Base-by-base conservation (phyloP, 2,888 invertebrate species). In the Aphidius colemani region DNA sequence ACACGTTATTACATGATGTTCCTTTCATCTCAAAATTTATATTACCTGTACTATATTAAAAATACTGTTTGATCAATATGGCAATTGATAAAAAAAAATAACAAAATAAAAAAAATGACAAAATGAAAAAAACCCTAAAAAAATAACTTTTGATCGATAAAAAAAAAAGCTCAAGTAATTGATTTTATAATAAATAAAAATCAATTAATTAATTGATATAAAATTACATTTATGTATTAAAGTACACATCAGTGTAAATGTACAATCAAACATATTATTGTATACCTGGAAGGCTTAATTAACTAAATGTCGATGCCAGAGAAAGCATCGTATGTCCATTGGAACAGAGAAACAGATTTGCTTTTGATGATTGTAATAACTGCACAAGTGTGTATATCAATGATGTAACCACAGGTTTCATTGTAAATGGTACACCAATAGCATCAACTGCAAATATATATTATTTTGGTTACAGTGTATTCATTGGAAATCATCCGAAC, bases 401-500 rank as follows among this genome's bases (percentile, higher is more conserved):
- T 39, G 13, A 64, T 64, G 64, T 61, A 65, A 65, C 61, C 58
- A n/a, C 51, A 48, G 39, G 57, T 40, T 60, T 39, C 56, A 57
- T 61, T 65, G 65, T 65, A 65, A 65, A 64, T 64, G 60, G 48
- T 43, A 56, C 45, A 56, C 57, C 50, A 57, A 46, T 40, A 56
- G 55, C 57, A 58, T 61, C 57, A 57, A 57, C 61, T 58, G 48
- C 49, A 61, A 65, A 65, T 65, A 65, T 61, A 51, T 61, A 58
- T 41, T 57, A 41, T 57, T 50, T 49, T 65, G 61, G 65, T 61
- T 45, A 51, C 50, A 58, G 43, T 58, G 61, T 53, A 65, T 65
- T 65, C 61, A 65, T 30, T 30, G 30, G 30, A 30, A 30, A 30
- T 30, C 30, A 30, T 30, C 58, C 60, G 39, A 57, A 43, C n/a